phyloP scores from a whole-genome alignment of 2,888 invertebrate species.

The Octodonta nipae region DNA sequence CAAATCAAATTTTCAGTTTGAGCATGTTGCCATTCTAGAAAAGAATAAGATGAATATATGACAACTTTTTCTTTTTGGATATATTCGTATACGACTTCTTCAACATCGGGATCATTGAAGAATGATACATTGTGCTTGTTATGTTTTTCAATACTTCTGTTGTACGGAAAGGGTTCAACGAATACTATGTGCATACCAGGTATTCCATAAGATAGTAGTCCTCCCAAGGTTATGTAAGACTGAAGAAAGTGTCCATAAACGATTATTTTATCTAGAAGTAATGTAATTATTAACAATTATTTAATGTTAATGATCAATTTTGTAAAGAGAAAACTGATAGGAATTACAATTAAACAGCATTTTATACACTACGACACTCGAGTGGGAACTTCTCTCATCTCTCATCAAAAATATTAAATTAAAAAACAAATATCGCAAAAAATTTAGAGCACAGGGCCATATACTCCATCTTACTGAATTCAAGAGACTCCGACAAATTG shows the following conservation, averaged over 20 bases:
- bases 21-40: background rate
- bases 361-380: no score
- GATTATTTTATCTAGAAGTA: background rate
- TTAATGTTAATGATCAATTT: no score
- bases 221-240: background rate
- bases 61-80: background rate
- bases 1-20: background rate
- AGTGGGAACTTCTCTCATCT: no score
- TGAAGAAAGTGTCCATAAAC: background rate
- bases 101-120: background rate
- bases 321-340: no score
- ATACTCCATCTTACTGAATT: no score
- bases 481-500: no score
- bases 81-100: background rate
- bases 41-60: background rate
- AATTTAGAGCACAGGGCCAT: no score
- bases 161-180: background rate
- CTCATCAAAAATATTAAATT: no score
- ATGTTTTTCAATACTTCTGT: background rate
- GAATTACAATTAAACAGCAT: no score
- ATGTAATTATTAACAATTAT: no score
- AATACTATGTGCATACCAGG: background rate
- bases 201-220: slow-evolving; percentile 1
- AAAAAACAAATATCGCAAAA: no score
- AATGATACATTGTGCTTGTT: background rate